Evolutionary conservation across 2,888 invertebrate species (phyloP).

Genomic region (Invenusta paracnida): DNA sequence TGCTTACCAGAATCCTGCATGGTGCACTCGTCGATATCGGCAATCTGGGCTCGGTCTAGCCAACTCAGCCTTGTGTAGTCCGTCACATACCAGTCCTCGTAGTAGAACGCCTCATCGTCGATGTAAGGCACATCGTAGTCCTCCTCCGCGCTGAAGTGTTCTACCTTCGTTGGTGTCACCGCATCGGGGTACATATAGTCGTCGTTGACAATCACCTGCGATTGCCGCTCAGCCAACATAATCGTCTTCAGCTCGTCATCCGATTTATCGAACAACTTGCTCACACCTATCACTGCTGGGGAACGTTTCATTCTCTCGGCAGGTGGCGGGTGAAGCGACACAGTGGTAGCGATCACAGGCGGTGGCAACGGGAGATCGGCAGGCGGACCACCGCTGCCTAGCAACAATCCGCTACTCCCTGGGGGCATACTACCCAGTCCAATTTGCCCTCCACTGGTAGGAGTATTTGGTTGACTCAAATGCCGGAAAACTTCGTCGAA

Average conservation of each 20-base stretch:
- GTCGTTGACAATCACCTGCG: constrained; percentile 30
- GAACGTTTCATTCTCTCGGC: neutral
- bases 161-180: constrained; percentile 39
- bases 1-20: constrained; percentile 5
- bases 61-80: constrained; percentile 17
- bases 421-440: neutral
- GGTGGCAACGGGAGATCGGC: neutral
- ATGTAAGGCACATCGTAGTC: constrained; percentile 42
- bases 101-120: constrained; percentile 40
- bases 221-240: neutral
- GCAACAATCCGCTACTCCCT: neutral
- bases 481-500: neutral
- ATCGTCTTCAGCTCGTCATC: neutral
- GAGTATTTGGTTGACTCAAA: neutral
- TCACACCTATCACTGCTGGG: neutral
- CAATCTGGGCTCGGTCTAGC: neutral
- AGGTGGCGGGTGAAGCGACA: neutral
- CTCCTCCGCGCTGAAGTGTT: constrained; percentile 10
- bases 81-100: constrained; percentile 24
- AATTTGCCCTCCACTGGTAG: neutral
- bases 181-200: constrained; percentile 42
- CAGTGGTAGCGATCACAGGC: neutral
- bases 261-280: neutral
- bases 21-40: neutral
- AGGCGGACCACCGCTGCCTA: no score